Percentiles rank a stretch among this genome's conserved stretches.
phyloP scores from a whole-genome alignment of 2,113 vertebrate genomes.

The Penelope pileata region DNA sequence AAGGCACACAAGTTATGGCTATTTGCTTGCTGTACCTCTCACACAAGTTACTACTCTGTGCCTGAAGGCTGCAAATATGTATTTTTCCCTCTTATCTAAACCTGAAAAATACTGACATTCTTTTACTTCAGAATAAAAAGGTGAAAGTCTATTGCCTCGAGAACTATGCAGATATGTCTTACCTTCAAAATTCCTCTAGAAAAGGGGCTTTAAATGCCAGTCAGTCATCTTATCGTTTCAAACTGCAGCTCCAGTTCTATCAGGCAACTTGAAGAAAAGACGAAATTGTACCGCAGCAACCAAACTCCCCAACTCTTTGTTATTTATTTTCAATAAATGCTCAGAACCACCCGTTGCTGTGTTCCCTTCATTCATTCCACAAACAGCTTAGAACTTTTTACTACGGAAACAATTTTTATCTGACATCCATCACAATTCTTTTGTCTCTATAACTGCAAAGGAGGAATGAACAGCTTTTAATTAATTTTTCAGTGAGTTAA shows the following conservation, averaged over 20 bases:
- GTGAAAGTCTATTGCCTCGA: neutral
- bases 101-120: neutral
- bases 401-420: neutral
- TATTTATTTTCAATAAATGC: neutral
- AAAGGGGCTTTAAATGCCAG: neutral
- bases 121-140: neutral
- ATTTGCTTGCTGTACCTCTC: conserved; percentile 5
- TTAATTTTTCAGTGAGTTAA: neutral
- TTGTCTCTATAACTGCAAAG: neutral
- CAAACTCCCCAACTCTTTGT: neutral
- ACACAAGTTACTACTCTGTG: neutral
- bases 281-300: neutral
- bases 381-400: neutral
- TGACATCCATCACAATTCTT: neutral
- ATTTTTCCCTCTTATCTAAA: neutral
- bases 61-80: neutral
- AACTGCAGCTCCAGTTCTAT: neutral
- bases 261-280: neutral
- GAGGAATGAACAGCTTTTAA: neutral
- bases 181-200: neutral
- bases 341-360: neutral
- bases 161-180: neutral
- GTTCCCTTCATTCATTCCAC: neutral
- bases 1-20: neutral
- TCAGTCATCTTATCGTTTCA: neutral